phyloP scores from a whole-genome alignment of 2,888 invertebrate species.

The Nomada fabriciana region DNA sequence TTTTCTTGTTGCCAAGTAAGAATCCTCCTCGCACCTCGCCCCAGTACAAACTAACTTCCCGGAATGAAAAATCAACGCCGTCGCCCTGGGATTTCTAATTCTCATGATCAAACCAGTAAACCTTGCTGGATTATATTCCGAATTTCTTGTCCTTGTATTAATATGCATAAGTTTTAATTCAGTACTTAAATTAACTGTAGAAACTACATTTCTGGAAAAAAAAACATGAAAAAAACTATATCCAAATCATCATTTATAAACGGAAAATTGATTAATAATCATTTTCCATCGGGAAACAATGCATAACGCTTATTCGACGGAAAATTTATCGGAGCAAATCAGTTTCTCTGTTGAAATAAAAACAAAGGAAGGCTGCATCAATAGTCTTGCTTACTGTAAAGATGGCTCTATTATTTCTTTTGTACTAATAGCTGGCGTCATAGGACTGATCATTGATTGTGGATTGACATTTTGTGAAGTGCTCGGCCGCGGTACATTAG shows the following conservation, averaged over 20 bases:
- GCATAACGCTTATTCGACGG: not conserved
- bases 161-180: constrained; percentile 90
- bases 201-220: constrained; percentile 90
- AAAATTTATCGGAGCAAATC: not conserved
- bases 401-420: constrained; percentile 78
- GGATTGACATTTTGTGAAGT: constrained; percentile 78
- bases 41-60: constrained; percentile 94
- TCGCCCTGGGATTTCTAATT: constrained; percentile 91
- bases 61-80: constrained; percentile 91
- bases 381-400: constrained; percentile 76
- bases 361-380: not conserved
- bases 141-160: constrained; percentile 92
- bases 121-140: constrained; percentile 93
- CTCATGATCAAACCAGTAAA: constrained; percentile 94
- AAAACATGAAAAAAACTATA: not conserved
- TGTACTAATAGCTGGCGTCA: constrained; percentile 74
- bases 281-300: not conserved
- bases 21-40: constrained; percentile 91
- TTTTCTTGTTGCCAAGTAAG: constrained; percentile 91
- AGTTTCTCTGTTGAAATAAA: not conserved
- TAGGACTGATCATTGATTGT: constrained; percentile 76
- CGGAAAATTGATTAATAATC: not conserved
- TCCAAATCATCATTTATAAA: not conserved
- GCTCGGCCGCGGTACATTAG: constrained; percentile 79
- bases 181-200: constrained; percentile 91